Conservation (phyloP, 2,888 invertebrate species). For the Rhodophaea formosa region DNA sequence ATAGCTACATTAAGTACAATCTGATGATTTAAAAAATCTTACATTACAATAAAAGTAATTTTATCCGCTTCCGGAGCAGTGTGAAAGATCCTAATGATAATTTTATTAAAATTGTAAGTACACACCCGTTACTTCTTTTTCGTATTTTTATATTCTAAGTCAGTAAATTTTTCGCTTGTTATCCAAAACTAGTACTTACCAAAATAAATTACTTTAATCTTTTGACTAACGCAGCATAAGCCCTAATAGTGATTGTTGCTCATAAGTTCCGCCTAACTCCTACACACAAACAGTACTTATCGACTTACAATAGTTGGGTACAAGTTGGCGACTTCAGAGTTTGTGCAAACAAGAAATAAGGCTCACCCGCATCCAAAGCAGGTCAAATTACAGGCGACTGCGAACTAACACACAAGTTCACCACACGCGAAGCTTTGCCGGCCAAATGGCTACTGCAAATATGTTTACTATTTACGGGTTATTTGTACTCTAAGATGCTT, state of each 20-base stretch:
- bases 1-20: too few relatives aligned
- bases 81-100: too few relatives aligned
- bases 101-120: too few relatives aligned
- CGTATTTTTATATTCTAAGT: too few relatives aligned
- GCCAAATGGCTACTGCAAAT: constrained; percentile 1
- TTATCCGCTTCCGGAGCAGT: too few relatives aligned
- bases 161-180: too few relatives aligned
- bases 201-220: too few relatives aligned
- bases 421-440: constrained; percentile 8
- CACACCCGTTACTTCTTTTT: too few relatives aligned
- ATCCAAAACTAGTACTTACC: too few relatives aligned
- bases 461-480: neutral
- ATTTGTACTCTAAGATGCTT: neutral
- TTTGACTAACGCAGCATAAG: neutral
- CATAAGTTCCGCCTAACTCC: constrained; percentile 1
- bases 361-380: constrained; percentile 56
- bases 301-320: constrained; percentile 52
- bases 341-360: constrained; percentile 57
- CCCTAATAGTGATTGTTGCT: neutral
- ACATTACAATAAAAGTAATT: too few relatives aligned
- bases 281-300: constrained; percentile 29
- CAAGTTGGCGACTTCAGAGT: constrained; percentile 58
- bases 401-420: constrained; percentile 43
- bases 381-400: constrained; percentile 54
- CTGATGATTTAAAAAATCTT: too few relatives aligned